Evolutionary conservation across 2,797 vertebrate genomes (phyloP), one percentile per base, ranked within the genome.

Genomic region (Chelidonichthys spinosus): DNA sequence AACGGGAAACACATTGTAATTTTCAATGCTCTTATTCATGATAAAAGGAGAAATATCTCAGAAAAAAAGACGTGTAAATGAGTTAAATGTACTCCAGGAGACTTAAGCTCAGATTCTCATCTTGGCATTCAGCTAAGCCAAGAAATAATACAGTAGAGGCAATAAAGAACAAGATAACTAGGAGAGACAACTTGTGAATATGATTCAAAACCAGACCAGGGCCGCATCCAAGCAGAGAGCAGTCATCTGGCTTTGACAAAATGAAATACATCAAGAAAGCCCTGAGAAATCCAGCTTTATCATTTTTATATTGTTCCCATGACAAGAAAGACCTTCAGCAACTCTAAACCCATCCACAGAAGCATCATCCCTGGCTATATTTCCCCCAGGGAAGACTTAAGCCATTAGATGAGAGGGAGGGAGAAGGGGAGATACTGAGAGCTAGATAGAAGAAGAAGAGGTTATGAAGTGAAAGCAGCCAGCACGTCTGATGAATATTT

Each of bases 291-390:
- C 50, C 69, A 76, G 62, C 77, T 93, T 89, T 90, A 93, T 93
- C 86, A 93, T 92, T 92, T 92, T 92, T 92, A 89, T 92, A 92
- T 93, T 91, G 90, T 93, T 92, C 80, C 87, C 63, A 79, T 90
- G 90, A 93, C 90, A 93, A 93, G 88, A 89, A 89, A 86, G 87
- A 93, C 92, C 91, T 93, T 92, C 85, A 87, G 91, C 76, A 79
- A 90, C 81, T 90, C 88, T 84, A 85, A 92, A 91, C 70, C 84
- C 81, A 91, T 92, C 89, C 79, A 84, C 76, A 86, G 68, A 81
- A 85, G 82, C 81, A 92, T 92, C 85, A 91, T 92, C 83, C 79
- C 86, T 85, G 76, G 72, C 90, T 88, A 90, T 91, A 79, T 82
- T 75, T 84, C 81, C 90, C 86, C 82, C 44, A 70, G 89, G 92